phyloP scores from a whole-genome alignment of 2,113 vertebrate species.

The Acrocephalus arundinaceus region DNA sequence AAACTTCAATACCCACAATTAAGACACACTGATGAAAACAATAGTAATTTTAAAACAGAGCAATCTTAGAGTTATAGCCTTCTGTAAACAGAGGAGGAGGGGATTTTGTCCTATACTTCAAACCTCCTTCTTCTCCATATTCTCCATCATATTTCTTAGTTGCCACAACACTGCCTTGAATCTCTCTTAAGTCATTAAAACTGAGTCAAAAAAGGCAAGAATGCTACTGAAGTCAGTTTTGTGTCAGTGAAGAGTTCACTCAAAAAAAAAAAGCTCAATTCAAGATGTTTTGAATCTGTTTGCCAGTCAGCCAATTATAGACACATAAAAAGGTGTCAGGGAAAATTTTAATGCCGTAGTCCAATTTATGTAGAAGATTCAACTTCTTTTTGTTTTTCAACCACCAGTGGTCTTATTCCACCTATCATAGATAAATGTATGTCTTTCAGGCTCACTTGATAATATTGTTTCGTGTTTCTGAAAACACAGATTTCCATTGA shows the following conservation, averaged over 20 bases:
- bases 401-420: background rate
- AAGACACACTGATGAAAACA: background rate
- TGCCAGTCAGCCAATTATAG: background rate
- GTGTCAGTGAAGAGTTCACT: background rate
- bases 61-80: background rate
- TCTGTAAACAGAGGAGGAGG: background rate
- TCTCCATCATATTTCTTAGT: background rate
- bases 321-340: background rate
- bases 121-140: background rate
- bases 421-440: background rate
- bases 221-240: background rate
- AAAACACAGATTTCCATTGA: background rate
- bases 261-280: background rate
- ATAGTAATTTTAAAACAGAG: background rate
- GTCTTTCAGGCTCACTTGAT: background rate
- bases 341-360: background rate
- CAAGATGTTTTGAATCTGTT: background rate
- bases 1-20: background rate
- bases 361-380: background rate
- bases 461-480: background rate
- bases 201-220: background rate
- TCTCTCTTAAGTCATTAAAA: background rate
- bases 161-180: background rate
- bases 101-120: background rate
- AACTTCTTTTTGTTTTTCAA: background rate